Evolutionary conservation across 2,888 invertebrate genomes (phyloP), one percentile per base, ranked within the genome.

Genomic region (Ophion ellenae): DNA sequence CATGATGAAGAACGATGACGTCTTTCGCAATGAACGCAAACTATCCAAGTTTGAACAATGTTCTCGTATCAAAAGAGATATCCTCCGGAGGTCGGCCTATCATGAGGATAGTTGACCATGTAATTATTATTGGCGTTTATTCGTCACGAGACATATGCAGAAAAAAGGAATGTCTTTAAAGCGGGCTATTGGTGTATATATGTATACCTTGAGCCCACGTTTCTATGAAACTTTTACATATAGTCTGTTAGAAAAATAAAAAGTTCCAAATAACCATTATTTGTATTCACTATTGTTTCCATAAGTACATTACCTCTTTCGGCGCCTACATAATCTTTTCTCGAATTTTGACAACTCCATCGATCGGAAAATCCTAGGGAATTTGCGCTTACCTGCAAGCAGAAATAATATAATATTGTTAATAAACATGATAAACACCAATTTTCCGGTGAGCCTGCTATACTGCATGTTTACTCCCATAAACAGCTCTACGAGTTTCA

Each of bases 41-140:
- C 66, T 77, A 61, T 32, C 28, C 14, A 28, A 28, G 47, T 64
- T 77, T 67, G 40, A 57, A 67, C 66, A 67, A 36, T 66, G 77
- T 40, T 17, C 40, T 67, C 59, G 17, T 17, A 69, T 20, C 32
- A 66, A 57, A 59, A 17, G 67, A 77, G 24, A 76, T 64, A 64
- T 32, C 28, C 74, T 74, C 61, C 32, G 32, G 32, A 64, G 32
- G 32, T 64, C 64, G 10, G 36, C 14, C 17, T 4, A 64, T 17
- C 64, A 0, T 14, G 11, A 64, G 24, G 45, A 24, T 45, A 45
- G 45, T 45, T 69, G 69, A 2, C 45, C 40, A 69, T 24, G 10
- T 24, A 45, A 67, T 17, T 40, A 40, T 67, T 67, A 67, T 69
- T 69, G 45, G 20, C 47, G 20, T 20, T 69, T 40, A 40, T 40